Evolutionary conservation across 2,888 invertebrate species (phyloP), one percentile per base, ranked within the genome.

Genomic region (Diaperis boleti): DNA sequence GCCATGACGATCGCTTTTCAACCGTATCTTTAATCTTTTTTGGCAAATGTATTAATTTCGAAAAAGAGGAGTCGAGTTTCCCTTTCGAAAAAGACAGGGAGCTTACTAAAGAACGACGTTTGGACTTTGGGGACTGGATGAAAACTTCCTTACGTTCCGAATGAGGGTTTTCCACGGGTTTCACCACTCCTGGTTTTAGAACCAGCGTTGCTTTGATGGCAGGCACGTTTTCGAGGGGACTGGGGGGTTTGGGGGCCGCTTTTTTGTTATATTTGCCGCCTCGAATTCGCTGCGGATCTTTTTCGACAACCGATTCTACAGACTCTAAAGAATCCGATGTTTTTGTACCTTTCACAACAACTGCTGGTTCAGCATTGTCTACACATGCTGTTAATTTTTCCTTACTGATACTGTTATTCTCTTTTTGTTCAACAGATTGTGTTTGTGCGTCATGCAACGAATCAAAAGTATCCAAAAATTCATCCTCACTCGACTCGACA

Each of bases 241-340:
- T 57, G 17, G 85, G 85, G 6, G 79, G 83, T 63, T 75, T 78
- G 0, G 86, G 86, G 1, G 86, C 86, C 14, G 79, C 78, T 66
- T 79, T 83, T 73, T 86, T 86, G 59, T 84, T 76, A 67, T 86
- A 86, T 69, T 79, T 83, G 5, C 86, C 85, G 0, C 83, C 83
- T 11, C 39, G 39, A 15, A 15, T 15, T 26, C 11, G 33, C 2
- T 33, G 11, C 11, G 33, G 10, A 4, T 22, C 22, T 22, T 22
- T 22, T 33, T 33, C 33, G 2, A 11, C 10, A n/a, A 31, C 5
- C n/a, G 31, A 7, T 31, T n/a, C n/a, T n/a, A n/a, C n/a, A n/a
- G 8, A n/a, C n/a, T 6, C 33, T 33, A 33, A 33, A 33, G 33
- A 10, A 39, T 39, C 39, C 10, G 39, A 11, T 6, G 13, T 8